Conservation (phyloP, 2,888 invertebrate species). For the Argyresthia albistria region DNA sequence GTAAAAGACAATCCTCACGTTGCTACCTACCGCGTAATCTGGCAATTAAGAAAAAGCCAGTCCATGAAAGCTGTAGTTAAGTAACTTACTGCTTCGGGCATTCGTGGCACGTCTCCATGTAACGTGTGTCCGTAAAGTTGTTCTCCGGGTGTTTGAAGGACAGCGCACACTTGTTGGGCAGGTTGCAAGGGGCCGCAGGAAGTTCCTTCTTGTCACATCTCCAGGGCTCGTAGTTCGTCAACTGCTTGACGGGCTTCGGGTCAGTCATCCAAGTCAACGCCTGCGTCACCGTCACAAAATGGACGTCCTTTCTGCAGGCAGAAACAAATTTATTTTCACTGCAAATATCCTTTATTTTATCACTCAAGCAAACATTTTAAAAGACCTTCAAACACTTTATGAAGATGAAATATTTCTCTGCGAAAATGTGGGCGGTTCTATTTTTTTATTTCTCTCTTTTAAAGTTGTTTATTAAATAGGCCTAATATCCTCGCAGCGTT, state of each 20-base stretch:
- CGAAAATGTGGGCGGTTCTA: no score
- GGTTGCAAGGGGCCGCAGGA: constrained; percentile 83
- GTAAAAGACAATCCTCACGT: no score
- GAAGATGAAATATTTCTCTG: no score
- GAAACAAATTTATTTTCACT: no score
- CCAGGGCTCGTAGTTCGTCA: constrained; percentile 86
- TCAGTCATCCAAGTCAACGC: constrained; percentile 93
- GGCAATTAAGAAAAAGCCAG: neutral
- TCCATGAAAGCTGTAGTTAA: neutral
- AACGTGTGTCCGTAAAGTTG: constrained; percentile 86
- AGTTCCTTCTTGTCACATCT: constrained; percentile 81
- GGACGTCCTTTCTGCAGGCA: constrained; percentile 81
- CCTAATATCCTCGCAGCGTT: no score
- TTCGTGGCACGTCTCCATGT: constrained; percentile 89
- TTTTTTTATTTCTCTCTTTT: no score
- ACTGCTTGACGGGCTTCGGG: constrained; percentile 78
- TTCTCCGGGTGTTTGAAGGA: constrained; percentile 82
- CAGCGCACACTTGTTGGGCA: constrained; percentile 87
- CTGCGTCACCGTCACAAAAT: constrained; percentile 90
- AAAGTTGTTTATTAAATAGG: no score
- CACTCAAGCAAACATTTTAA: no score
- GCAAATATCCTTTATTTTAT: no score
- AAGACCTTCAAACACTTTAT: no score
- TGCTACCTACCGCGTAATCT: no score
- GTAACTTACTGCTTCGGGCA: constrained; percentile 80